Percentiles rank a stretch among this genome's conserved stretches.
Conservation (phyloP, 2,888 invertebrate species). For the Trachelus troglodyta region DNA sequence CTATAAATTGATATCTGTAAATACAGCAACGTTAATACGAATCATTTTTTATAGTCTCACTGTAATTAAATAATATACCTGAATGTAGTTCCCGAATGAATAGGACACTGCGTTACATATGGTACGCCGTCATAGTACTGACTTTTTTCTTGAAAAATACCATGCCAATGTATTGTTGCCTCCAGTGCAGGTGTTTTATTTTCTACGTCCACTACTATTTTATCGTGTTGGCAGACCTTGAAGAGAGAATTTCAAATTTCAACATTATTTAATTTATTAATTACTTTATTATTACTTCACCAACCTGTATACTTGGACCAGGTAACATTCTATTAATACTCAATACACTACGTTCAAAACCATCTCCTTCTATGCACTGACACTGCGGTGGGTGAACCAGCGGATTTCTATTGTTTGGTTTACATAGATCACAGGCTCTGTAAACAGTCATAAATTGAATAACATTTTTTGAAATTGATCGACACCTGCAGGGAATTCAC, state of each 20-base stretch:
- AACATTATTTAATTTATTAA: no score
- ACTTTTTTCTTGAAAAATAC: slow-evolving; percentile 82
- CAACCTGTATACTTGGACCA: slow-evolving; percentile 29
- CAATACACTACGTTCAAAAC: slow-evolving; percentile 30
- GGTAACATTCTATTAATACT: slow-evolving; percentile 42
- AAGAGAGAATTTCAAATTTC: slow-evolving; percentile 50
- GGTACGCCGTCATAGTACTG: slow-evolving; percentile 90
- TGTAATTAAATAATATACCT: slow-evolving; percentile 65
- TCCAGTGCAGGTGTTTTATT: slow-evolving; percentile 90
- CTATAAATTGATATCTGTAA: slow-evolving; percentile 53
- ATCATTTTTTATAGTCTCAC: not conserved
- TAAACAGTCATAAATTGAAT: no score
- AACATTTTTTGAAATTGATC: no score
- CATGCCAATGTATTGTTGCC: slow-evolving; percentile 91
- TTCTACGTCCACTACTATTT: slow-evolving; percentile 85
- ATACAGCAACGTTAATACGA: slow-evolving; percentile 64
- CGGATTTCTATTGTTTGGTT: slow-evolving; percentile 31
- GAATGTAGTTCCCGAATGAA: slow-evolving; percentile 86
- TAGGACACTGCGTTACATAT: slow-evolving; percentile 88
- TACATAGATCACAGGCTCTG: slow-evolving; percentile 39
- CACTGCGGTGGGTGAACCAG: slow-evolving; percentile 29
- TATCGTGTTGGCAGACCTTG: slow-evolving; percentile 89
- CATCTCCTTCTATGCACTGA: slow-evolving; percentile 40
- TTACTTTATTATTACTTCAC: not conserved
- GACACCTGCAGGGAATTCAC: not conserved